Conservation (phyloP, 2,888 invertebrate genomes). For the Xylota segnis region DNA sequence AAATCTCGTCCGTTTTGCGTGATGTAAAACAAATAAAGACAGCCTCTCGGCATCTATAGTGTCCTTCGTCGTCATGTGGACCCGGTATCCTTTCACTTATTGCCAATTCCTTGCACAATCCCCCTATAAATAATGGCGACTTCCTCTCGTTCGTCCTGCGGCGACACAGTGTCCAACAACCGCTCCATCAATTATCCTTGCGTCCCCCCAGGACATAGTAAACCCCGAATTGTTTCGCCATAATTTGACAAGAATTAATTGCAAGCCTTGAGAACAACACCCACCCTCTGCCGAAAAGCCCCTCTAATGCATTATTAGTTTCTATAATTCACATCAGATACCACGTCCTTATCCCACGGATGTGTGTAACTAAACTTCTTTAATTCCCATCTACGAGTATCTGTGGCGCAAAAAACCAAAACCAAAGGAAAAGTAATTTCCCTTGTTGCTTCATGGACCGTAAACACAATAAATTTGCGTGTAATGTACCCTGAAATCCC, state of each 20-base stretch:
- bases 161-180: neutral
- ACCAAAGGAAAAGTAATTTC: constrained; percentile 48
- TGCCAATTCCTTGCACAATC: too few relatives aligned
- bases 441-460: constrained; percentile 61
- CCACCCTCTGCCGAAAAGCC: neutral
- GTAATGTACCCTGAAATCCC: constrained; percentile 67
- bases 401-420: neutral
- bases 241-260: constrained; percentile 3
- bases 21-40: too few relatives aligned
- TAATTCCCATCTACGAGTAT: neutral
- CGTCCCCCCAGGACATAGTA: neutral
- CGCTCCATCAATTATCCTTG: too few relatives aligned
- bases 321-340: constrained; percentile 3
- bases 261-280: neutral
- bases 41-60: too few relatives aligned
- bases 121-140: too few relatives aligned
- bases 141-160: neutral
- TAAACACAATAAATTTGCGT: constrained; percentile 55
- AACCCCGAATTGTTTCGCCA: neutral
- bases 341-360: neutral
- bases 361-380: neutral
- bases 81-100: too few relatives aligned
- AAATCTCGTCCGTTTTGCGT: too few relatives aligned
- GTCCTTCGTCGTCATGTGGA: too few relatives aligned
- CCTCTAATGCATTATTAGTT: neutral